phyloP scores from a whole-genome alignment of 2,113 vertebrate species.

The Gnathonemus longibarbis region DNA sequence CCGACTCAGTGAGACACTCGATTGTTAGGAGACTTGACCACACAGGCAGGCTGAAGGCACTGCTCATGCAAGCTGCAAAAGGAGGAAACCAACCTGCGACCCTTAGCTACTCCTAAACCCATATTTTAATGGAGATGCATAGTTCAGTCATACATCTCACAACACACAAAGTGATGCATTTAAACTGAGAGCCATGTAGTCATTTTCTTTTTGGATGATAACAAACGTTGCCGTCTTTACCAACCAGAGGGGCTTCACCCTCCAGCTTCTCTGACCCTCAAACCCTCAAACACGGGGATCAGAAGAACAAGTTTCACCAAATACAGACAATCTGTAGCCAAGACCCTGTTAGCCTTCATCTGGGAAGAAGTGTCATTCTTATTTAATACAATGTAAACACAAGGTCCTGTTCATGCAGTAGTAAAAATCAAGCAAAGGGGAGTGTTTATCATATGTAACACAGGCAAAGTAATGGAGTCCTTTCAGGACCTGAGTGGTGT shows the following conservation, averaged over 20 bases:
- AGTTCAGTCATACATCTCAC: not conserved
- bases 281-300: not conserved
- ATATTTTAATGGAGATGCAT: not conserved
- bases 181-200: not conserved
- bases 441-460: not conserved
- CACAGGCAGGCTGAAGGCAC: not conserved
- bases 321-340: not conserved
- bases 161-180: not conserved
- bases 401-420: conserved; percentile 25
- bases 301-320: not conserved
- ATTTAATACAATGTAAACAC: not conserved
- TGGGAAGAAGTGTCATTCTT: not conserved
- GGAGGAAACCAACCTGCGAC: not conserved
- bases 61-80: not conserved
- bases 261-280: not conserved
- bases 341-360: not conserved
- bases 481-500: not conserved
- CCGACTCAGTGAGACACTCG: not conserved
- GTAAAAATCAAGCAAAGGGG: conserved; percentile 2
- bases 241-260: not conserved
- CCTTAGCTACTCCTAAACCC: not conserved
- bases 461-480: not conserved
- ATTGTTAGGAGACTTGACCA: not conserved
- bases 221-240: not conserved
- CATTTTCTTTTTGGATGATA: not conserved